Evolutionary conservation across 2,113 vertebrate genomes (phyloP).

Genomic region (Canis aureus): DNA sequence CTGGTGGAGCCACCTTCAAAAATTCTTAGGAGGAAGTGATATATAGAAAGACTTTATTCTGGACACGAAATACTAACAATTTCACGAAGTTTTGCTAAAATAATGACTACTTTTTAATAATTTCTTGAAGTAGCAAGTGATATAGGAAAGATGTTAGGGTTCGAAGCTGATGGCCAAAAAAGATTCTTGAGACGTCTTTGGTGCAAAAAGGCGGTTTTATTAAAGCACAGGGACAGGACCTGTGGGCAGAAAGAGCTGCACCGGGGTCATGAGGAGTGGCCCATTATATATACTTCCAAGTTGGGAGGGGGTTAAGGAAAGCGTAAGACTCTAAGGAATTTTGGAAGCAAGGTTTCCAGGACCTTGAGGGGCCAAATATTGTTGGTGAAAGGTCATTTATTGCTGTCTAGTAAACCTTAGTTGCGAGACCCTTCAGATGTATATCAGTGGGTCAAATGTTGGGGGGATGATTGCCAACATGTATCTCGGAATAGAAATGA

Average conservation of each 20-base stretch:
- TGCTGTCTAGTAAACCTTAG: background rate
- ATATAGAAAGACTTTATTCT: slow-evolving; percentile 1
- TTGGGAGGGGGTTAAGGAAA: background rate
- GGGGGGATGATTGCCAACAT: background rate
- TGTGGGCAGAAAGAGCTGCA: background rate
- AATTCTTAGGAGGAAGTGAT: slow-evolving; percentile 31
- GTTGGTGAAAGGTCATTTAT: background rate
- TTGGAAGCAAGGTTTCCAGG: background rate
- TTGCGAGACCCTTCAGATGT: background rate
- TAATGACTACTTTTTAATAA: background rate
- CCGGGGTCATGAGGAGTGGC: background rate
- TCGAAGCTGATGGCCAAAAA: background rate
- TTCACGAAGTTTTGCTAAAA: slow-evolving; percentile 19
- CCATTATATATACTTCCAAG: background rate
- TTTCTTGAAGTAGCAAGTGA: slow-evolving; percentile 10
- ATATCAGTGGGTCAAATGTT: background rate
- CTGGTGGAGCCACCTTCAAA: background rate
- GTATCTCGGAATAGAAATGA: background rate
- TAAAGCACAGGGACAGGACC: background rate
- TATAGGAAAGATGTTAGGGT: background rate
- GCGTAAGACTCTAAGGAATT: background rate
- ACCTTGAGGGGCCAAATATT: background rate
- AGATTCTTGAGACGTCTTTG: background rate
- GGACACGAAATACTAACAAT: background rate
- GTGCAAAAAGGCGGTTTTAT: background rate